phyloP scores from a whole-genome alignment of 2,797 vertebrate species.

The Gobionotothen gibberifrons region DNA sequence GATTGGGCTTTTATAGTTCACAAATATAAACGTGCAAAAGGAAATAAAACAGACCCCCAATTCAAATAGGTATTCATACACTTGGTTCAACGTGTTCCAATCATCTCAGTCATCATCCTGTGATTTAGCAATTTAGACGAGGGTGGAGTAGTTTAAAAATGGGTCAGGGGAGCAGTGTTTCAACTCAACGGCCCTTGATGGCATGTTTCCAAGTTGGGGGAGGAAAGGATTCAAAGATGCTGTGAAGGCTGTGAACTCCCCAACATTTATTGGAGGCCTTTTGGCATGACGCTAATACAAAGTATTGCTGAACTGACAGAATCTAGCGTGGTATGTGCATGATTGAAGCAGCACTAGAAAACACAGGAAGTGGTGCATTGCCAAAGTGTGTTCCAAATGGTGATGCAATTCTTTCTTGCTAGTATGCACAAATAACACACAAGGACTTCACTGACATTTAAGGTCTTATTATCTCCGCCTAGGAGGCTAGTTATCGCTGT shows the following conservation, averaged over 20 bases:
- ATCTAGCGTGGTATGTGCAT: not conserved
- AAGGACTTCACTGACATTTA: not conserved
- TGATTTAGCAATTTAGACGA: slow-evolving; percentile 55
- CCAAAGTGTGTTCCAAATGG: not conserved
- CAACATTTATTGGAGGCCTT: not conserved
- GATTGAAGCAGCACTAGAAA: not conserved
- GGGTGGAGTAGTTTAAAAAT: slow-evolving; percentile 29
- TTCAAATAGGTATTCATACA: not conserved
- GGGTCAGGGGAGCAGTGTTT: slow-evolving; percentile 37
- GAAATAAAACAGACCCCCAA: not conserved
- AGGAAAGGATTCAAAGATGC: slow-evolving; percentile 43
- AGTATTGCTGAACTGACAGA: slow-evolving; percentile 11
- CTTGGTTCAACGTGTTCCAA: slow-evolving; percentile 6
- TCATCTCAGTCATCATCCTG: slow-evolving; percentile 65
- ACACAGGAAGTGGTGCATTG: slow-evolving; percentile 9
- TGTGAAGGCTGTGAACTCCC: slow-evolving; percentile 24
- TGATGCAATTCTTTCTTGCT: slow-evolving; percentile 4
- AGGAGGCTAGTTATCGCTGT: too few species aligned
- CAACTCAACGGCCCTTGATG: slow-evolving; percentile 10
- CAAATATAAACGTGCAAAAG: not conserved
- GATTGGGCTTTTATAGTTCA: not conserved
- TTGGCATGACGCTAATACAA: not conserved
- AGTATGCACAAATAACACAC: not conserved
- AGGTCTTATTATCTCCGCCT: too few species aligned
- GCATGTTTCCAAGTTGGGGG: slow-evolving; percentile 27